A percentile compares a stretch with the other conserved stretches of the same genome.
Conservation (phyloP, 2,113 vertebrate genomes). For the Pollachius pollachius region DNA sequence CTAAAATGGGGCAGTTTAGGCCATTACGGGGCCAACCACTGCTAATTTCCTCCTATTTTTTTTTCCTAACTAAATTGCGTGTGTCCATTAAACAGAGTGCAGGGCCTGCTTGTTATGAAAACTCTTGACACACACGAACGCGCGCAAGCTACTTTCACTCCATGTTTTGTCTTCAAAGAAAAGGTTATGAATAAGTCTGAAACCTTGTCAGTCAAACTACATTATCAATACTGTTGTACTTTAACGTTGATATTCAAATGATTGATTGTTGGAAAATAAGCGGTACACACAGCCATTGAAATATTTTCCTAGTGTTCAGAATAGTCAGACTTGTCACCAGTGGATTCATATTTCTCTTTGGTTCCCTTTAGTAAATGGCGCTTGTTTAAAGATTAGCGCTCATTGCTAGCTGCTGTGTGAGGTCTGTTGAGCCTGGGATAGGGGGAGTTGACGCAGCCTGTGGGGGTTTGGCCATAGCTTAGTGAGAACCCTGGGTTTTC, state of each 20-base stretch:
- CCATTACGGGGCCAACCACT: conserved; percentile 11
- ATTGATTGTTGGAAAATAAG: too few species aligned
- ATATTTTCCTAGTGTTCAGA: too few species aligned
- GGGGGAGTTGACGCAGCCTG: background rate
- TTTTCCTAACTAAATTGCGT: conserved; percentile 38
- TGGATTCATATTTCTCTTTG: background rate
- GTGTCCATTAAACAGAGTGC: conserved; percentile 39
- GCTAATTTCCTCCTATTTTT: conserved; percentile 28
- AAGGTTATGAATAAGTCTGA: too few species aligned
- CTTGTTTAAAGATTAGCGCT: conserved; percentile 20
- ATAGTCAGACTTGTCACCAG: too few species aligned
- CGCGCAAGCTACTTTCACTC: too few species aligned
- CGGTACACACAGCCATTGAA: too few species aligned
- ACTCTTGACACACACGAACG: background rate
- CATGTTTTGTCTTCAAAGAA: too few species aligned
- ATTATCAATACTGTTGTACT: too few species aligned
- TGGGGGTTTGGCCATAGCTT: conserved; percentile 28
- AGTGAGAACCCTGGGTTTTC: conserved; percentile 22
- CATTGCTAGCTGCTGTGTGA: background rate
- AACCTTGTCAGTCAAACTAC: too few species aligned
- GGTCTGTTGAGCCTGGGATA: background rate
- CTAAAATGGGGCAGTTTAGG: conserved; percentile 38
- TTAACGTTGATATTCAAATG: too few species aligned
- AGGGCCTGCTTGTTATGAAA: conserved; percentile 38
- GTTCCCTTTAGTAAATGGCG: background rate